Evolutionary conservation across 1,140 invertebrate species (phyloP), one percentile per base, ranked within the genome.

Genomic region (Megalonaias nervosa): DNA sequence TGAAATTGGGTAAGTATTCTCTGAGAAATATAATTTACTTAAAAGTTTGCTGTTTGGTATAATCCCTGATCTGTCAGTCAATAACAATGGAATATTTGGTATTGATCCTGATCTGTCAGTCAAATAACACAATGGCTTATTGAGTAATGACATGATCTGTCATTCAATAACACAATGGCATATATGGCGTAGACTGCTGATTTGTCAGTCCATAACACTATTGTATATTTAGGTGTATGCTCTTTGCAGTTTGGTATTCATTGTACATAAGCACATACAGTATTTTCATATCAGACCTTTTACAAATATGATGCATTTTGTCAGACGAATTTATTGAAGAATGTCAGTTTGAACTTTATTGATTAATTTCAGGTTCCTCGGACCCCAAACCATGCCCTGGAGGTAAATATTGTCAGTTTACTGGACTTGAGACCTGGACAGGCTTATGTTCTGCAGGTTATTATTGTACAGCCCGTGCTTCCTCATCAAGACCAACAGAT

Each of bases 371-470:
- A 86, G 88, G 86, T 61, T 89, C 88, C 17, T 84, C 82, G 31
- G 83, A 84, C 61, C 87, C 86, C 23, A 58, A 66, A 9, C 82
- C 82, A 16, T 90, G 89, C 75, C 83, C 85, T 48, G 85, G 86
- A 58, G 89, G 89, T 26, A 71, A 83, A 76, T 89, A 82, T 67
- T 90, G 89, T 74, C 85, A 87, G 67, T 84, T 82, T 57, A 82
- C 83, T 38, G 88, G 83, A 9, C 75, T 90, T 2, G 81, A 77
- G 16, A 62, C 66, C 5, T 87, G 87, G 16, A 87, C 86, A 23
- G 87, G 81, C 15, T 84, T 85, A 76, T 89, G 88, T 65, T 82
- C 82, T 1, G 84, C 85, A 11, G 87, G 88, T 15, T 89, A 86
- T 75, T 89, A 84, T 81, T 89, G 88, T 64, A 75, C 77, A 21